Percentiles rank a stretch among this genome's conserved stretches.
Conservation (phyloP, 2,113 vertebrate genomes). For the Pomatorhinus ruficollis region DNA sequence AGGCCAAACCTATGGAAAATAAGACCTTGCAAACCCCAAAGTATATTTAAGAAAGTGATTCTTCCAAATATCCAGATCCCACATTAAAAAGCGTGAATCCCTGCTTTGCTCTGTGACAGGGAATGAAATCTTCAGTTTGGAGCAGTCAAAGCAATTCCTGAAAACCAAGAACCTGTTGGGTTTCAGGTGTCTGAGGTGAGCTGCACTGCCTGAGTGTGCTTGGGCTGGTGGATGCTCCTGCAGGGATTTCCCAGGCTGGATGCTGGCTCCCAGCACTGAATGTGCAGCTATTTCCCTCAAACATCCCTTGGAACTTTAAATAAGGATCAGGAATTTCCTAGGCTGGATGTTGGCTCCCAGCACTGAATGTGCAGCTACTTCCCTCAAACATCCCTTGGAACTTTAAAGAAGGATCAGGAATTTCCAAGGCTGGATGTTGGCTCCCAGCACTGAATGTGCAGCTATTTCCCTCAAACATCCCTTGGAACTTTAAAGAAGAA, state of each 20-base stretch:
- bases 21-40: not conserved
- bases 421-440: not conserved
- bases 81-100: not conserved
- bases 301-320: not conserved
- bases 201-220: not conserved
- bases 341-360: too few species aligned
- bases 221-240: not conserved
- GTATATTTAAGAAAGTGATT: not conserved
- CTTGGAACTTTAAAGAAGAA: not conserved
- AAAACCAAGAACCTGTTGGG: not conserved
- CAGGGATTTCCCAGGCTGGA: not conserved
- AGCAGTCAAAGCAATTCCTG: not conserved
- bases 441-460: not conserved
- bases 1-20: not conserved
- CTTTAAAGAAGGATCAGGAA: not conserved
- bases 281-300: not conserved
- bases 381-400: too few species aligned
- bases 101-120: not conserved
- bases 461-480: not conserved
- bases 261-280: not conserved
- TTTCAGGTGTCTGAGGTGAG: not conserved
- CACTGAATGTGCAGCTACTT: too few species aligned
- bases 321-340: not conserved
- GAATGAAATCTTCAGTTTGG: not conserved
- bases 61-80: not conserved